These are phyloP conservation scores for Leptinotarsa undecemlineata DNA, from an alignment of 1,140 invertebrate genomes.

Conservation along the genomic window DNA sequence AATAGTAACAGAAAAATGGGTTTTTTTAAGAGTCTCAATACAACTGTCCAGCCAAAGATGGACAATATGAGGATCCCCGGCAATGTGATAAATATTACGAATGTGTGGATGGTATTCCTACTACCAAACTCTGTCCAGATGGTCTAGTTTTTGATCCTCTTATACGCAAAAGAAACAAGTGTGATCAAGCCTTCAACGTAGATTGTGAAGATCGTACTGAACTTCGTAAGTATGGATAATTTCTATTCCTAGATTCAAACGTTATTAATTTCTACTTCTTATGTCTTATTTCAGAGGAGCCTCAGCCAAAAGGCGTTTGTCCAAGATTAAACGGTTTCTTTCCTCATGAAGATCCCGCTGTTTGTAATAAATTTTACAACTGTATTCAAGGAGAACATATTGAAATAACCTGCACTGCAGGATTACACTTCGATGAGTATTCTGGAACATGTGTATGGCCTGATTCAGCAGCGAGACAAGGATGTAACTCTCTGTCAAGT, in stretches of 20 bases:
- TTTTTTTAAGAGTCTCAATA: conserved; percentile 66
- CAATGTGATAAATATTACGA: conserved; percentile 88
- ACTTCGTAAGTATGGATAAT: conserved; percentile 72
- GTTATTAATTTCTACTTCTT: too few relatives aligned
- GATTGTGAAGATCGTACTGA: conserved; percentile 84
- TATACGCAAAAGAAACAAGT: conserved; percentile 84
- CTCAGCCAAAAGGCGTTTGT: conserved; percentile 72
- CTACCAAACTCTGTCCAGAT: conserved; percentile 79
- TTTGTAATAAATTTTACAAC: conserved; percentile 87
- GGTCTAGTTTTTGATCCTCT: conserved; percentile 83
- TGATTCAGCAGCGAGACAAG: conserved; percentile 74
- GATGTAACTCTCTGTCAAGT: conserved; percentile 59
- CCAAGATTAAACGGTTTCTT: conserved; percentile 87
- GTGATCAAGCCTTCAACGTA: conserved; percentile 87
- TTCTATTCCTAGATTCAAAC: too few relatives aligned
- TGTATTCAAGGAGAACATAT: conserved; percentile 83
- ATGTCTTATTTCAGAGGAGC: conserved; percentile 64
- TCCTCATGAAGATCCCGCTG: conserved; percentile 76
- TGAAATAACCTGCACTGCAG: conserved; percentile 80
- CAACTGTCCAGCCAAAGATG: conserved; percentile 77
- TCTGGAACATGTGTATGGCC: conserved; percentile 87
- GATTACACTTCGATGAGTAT: conserved; percentile 86
- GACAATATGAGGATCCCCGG: conserved; percentile 74
- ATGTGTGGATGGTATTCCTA: conserved; percentile 73
- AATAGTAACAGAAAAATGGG: too few relatives aligned